Evolutionary conservation across 2,113 vertebrate species (phyloP), one percentile per base, ranked within the genome.

Genomic region (Orthonyx spaldingii): DNA sequence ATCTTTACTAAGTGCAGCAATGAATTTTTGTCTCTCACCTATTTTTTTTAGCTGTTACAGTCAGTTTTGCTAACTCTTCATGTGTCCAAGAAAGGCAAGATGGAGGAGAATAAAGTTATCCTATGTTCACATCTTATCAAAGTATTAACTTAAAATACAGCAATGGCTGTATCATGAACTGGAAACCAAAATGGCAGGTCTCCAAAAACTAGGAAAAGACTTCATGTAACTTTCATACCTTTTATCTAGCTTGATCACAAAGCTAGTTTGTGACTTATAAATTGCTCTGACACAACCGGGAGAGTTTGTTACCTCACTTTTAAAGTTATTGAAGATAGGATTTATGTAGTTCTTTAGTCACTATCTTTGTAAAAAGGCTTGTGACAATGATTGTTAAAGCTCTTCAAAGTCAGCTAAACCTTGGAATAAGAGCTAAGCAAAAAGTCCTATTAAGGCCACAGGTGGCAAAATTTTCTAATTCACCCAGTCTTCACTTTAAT

Each of bases 381-480:
- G 35, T 66, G 53, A 79, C 30, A 74, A 75, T n/a, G 37, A 61
- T 60, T 89, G 30, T 53, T 90, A 39, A 95, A 82, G 83, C 91
- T 89, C 74, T 65, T 65, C 60, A 71, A 63, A 97, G 89, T 35
- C 61, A 89, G 39, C n/a, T 85, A 95, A 96, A 83, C 19, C 68
- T 92, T 78, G 64, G 32, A 88, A 39, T 79, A 72, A 72, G 28
- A 69, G 53, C 77, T 69, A 71, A 94, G 81, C n/a, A 86, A 80
- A 95, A 95, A 94, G 49, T 93, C 96, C 44, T 86, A 13, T 84
- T 91, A 87, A 91, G 87, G 41, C 90, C 91, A 92, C 46, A 93
- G 93, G 94, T 94, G 93, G 94, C 82, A 83, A 97, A 97, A 91
- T 97, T 97, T 96, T 91, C 85, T 75, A 91, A 93, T 96, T 94